Conservation (phyloP, 2,888 invertebrate species). For the Troilus luridus region DNA sequence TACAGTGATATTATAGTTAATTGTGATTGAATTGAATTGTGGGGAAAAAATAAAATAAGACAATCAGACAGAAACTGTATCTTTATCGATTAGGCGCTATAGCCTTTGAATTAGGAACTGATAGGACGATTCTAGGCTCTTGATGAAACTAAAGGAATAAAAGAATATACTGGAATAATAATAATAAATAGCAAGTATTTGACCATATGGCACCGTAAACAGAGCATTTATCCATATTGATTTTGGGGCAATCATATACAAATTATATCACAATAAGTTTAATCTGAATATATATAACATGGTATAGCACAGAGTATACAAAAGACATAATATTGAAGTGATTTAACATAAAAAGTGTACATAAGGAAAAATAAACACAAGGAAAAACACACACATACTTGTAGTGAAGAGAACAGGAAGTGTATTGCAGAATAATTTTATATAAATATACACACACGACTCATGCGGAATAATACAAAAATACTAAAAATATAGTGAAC, state of each 20-base stretch:
- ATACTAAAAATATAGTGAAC: constrained; percentile 35
- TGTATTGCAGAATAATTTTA: background rate
- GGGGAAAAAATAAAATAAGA: background rate
- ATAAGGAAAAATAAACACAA: background rate
- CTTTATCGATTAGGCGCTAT: background rate
- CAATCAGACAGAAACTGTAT: background rate
- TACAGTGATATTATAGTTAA: no score
- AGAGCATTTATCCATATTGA: constrained; percentile 7
- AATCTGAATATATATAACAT: background rate
- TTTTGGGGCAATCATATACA: background rate
- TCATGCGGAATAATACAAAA: constrained; percentile 19
- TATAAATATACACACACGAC: background rate
- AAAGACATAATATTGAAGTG: no score
- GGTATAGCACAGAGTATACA: no score
- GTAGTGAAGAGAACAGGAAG: background rate
- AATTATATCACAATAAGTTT: background rate
- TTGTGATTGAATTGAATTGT: no score
- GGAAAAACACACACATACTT: constrained; percentile 9
- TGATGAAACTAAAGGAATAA: background rate
- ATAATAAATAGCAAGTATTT: background rate
- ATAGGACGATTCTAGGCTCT: background rate
- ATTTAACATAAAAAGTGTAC: background rate
- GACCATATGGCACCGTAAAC: constrained; percentile 39
- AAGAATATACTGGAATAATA: background rate
- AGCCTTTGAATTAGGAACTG: background rate